Conservation (phyloP, 1,140 invertebrate species). For the Cephus cinctus region DNA sequence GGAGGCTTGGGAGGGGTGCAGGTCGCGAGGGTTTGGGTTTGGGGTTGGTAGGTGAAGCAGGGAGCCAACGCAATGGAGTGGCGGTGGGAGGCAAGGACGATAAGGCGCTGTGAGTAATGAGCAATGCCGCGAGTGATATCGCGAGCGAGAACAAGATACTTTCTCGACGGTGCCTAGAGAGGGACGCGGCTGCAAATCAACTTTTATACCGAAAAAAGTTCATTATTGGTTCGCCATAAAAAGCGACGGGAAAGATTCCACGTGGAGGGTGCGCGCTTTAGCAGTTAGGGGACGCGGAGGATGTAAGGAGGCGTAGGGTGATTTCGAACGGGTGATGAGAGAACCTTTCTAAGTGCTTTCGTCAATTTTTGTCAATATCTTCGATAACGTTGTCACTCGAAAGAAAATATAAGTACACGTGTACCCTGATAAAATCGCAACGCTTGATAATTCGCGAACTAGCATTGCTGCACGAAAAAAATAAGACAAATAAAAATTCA, state of each 20-base stretch:
- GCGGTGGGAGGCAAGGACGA: constrained; percentile 38
- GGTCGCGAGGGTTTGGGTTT: constrained; percentile 1
- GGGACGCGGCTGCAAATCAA: constrained; percentile 49
- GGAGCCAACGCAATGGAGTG: constrained; percentile 17
- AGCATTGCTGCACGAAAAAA: no score
- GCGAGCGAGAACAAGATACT: constrained; percentile 46
- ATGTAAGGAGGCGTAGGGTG: constrained; percentile 6
- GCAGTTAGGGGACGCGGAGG: constrained; percentile 7
- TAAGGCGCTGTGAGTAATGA: constrained; percentile 54
- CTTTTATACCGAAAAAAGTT: constrained; percentile 53
- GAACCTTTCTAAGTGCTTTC: constrained; percentile 20
- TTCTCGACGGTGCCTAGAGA: constrained; percentile 30
- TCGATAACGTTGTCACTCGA: no score
- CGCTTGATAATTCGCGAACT: no score
- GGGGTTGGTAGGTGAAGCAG: constrained; percentile 3
- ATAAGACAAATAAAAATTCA: no score
- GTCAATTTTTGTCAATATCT: constrained; percentile 31
- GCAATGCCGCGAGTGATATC: constrained; percentile 55
- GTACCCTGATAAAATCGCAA: no score
- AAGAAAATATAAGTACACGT: no score
- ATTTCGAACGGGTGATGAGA: constrained; percentile 15
- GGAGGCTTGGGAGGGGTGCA: constrained; percentile 8
- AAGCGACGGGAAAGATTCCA: constrained; percentile 18
- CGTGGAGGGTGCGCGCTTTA: neutral
- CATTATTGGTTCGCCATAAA: constrained; percentile 56